Evolutionary conservation across 53 echinoderm and acorn worm species (phyloP).

Genomic region (Hippasteria phrygiana): DNA sequence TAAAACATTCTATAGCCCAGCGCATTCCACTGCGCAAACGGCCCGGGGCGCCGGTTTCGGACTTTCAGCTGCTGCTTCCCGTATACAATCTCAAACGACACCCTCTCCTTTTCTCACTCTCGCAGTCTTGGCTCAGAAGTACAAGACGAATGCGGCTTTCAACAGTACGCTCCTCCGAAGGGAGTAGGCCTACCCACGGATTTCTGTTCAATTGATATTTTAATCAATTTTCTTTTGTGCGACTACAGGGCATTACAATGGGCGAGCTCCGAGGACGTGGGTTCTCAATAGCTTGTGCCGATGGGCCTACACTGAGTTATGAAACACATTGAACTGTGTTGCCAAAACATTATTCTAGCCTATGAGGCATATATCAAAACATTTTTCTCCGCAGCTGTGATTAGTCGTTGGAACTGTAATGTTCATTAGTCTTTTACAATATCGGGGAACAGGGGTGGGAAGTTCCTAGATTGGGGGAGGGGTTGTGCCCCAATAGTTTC

Average conservation of each 20-base stretch:
- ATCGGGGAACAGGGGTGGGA: too few species aligned
- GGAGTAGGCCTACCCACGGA: conserved; percentile 6
- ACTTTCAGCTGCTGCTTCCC: conserved; percentile 23
- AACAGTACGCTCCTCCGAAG: neutral
- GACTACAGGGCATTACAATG: conserved; percentile 4
- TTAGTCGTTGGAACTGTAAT: too few species aligned
- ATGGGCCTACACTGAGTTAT: neutral
- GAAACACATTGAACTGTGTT: neutral
- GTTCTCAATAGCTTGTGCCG: conserved; percentile 2
- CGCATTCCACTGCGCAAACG: conserved; percentile 31
- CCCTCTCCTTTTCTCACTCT: neutral
- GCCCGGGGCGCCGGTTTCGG: conserved; percentile 8
- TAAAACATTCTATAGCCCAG: neutral
- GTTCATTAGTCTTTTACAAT: too few species aligned
- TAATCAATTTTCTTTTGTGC: conserved; percentile 48
- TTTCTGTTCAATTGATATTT: conserved; percentile 41
- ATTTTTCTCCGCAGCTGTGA: too few species aligned
- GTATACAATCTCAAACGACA: neutral
- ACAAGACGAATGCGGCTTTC: conserved; percentile 34
- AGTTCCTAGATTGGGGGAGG: too few species aligned
- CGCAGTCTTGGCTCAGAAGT: conserved; percentile 7
- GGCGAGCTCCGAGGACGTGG: neutral
- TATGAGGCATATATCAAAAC: too few species aligned
- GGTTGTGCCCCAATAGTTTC: too few species aligned
- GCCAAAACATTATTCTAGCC: neutral